Evolutionary conservation across 2,888 invertebrate species (phyloP).

Genomic region (Yponomeuta evonymella): DNA sequence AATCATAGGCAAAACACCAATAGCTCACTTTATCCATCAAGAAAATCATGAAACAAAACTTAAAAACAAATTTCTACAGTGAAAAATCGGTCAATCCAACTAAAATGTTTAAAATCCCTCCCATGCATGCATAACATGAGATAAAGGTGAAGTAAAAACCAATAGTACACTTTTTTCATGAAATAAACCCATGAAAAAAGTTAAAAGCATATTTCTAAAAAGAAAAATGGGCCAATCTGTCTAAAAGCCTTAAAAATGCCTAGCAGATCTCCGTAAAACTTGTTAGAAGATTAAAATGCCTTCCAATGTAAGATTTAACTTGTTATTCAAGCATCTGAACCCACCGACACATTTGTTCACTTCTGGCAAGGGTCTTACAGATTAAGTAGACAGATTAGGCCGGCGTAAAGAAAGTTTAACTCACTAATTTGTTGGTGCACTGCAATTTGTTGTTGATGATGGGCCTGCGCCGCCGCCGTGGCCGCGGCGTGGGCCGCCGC

Average conservation of each 20-base stretch:
- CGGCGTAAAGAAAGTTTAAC: constrained; percentile 26
- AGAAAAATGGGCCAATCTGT: neutral
- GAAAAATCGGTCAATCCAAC: too few species aligned
- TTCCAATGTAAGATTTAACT: neutral
- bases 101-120: too few species aligned
- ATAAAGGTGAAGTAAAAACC: too few species aligned
- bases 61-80: too few species aligned
- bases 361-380: neutral
- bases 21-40: too few species aligned
- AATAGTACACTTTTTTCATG: too few species aligned
- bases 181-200: neutral
- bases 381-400: neutral
- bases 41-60: too few species aligned
- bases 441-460: constrained; percentile 57
- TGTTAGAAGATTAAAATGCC: neutral
- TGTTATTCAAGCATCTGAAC: too few species aligned
- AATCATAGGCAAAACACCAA: too few species aligned
- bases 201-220: neutral
- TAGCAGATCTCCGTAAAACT: neutral
- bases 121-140: too few species aligned
- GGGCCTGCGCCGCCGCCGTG: constrained; percentile 49
- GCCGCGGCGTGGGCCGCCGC: constrained; percentile 71
- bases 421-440: constrained; percentile 66
- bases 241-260: neutral
- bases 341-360: too few species aligned